Base-by-base conservation (phyloP, 1,140 invertebrate species). In the Homalodisca vitripennis region DNA sequence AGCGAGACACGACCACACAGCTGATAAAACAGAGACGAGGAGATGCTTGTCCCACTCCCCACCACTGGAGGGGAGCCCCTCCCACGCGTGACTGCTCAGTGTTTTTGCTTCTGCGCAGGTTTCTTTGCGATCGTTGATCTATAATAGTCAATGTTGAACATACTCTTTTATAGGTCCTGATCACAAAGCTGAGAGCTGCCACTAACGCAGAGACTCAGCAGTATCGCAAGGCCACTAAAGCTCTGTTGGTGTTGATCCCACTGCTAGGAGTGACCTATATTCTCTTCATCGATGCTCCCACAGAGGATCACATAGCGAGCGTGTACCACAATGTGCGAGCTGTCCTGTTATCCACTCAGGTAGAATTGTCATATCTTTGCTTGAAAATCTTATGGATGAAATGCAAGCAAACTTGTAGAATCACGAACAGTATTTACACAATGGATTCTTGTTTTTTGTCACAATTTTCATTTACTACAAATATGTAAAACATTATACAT, bases 241-340 rank as follows among this genome's bases (percentile, higher is more conserved):
- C 93, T 14, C 83, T 96, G 10, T 79, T 95, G 12, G 92, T 95
- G 6, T 82, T 96, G 14, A 93, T 95, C 76, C 94, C 94, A 0
- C 82, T 96, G 20, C 83, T 96, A 68, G 93, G 93, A n/a, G 89
- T 94, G 67, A 94, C 92, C 1, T 94, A 96, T 78, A 82, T 95
- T 24, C 79, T 96, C 64, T 87, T 94, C 2, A 81, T 95, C 30
- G 87, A 85, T 13, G 89, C 90, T 17, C 92, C 92, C 0, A 86
- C 84, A 66, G 85, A 85, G 76, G 89, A 60, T n/a, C 55, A 60
- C 55, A 27, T 60, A 2, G 27, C 24, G 2, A 60, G 55, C 27
- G 12, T 22, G 22, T 60, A 60, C 26, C 55, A 60, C 55, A 60
- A 60, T 26, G 27, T 60, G 24, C 55, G 55, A 2, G 55, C 55